Conservation (phyloP, 2,888 invertebrate species). For the Proisotoma minuta region DNA sequence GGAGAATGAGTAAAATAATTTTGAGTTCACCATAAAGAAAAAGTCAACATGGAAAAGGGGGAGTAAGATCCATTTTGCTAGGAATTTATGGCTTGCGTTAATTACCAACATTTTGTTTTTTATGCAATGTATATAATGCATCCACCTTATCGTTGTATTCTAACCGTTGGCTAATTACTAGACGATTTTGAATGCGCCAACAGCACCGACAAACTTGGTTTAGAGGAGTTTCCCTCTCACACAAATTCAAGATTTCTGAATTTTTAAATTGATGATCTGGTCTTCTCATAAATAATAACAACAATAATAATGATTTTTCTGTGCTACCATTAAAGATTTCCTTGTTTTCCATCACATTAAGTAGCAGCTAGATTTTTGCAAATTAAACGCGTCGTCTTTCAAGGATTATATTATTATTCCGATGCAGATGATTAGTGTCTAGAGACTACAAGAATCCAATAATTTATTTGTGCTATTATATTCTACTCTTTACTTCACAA, state of each 20-base stretch:
- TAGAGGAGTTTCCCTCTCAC: not conserved
- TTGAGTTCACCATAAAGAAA: slow-evolving; percentile 35
- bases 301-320: no score
- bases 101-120: slow-evolving; percentile 31
- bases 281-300: no score
- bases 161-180: slow-evolving; percentile 16
- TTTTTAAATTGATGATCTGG: slow-evolving; percentile 7
- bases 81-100: slow-evolving; percentile 46
- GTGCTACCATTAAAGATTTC: no score
- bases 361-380: no score
- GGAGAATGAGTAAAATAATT: slow-evolving; percentile 34
- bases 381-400: no score
- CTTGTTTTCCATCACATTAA: no score
- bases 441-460: not conserved
- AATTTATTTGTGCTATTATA: not conserved
- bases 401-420: no score
- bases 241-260: not conserved
- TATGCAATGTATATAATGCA: not conserved
- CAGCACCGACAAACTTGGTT: not conserved
- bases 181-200: not conserved
- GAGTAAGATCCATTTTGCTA: slow-evolving; percentile 46
- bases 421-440: no score
- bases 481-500: not conserved
- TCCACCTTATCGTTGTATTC: not conserved
- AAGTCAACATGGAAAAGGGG: slow-evolving; percentile 45